phyloP scores from a whole-genome alignment of 2,113 vertebrate genomes.

The Tylochromis polylepis region DNA sequence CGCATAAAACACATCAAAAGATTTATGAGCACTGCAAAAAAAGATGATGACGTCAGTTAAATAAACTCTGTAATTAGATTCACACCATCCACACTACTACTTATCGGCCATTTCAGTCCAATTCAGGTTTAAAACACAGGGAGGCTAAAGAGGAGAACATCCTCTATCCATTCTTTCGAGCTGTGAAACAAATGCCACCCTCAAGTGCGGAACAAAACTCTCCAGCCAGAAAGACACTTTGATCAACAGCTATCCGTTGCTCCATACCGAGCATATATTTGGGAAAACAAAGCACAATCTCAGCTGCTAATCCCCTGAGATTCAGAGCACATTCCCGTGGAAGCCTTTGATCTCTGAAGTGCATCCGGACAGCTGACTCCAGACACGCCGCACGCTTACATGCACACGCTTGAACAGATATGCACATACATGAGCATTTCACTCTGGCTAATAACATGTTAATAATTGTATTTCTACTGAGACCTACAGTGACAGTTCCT shows the following conservation, averaged over 20 bases:
- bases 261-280: constrained; percentile 57
- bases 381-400: constrained; percentile 44
- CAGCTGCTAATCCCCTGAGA: constrained; percentile 70
- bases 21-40: not conserved
- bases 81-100: not conserved
- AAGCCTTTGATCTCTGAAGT: constrained; percentile 74
- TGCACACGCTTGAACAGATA: constrained; percentile 13
- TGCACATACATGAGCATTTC: constrained; percentile 13
- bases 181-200: constrained; percentile 21
- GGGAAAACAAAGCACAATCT: constrained; percentile 68
- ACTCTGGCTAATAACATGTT: constrained; percentile 16
- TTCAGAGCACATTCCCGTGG: constrained; percentile 66
- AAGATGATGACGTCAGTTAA: fast-evolving
- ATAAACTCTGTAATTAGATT: not conserved
- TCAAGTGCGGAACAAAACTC: constrained; percentile 29
- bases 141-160: not conserved
- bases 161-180: not conserved
- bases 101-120: not conserved
- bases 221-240: constrained; percentile 43
- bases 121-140: not conserved
- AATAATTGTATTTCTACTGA: not conserved
- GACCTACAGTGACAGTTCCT: not conserved
- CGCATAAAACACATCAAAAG: constrained; percentile 7
- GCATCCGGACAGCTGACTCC: constrained; percentile 65
- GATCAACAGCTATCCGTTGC: constrained; percentile 50